phyloP scores from a whole-genome alignment of 2,113 vertebrate genomes.

The Patagioenas fasciata region DNA sequence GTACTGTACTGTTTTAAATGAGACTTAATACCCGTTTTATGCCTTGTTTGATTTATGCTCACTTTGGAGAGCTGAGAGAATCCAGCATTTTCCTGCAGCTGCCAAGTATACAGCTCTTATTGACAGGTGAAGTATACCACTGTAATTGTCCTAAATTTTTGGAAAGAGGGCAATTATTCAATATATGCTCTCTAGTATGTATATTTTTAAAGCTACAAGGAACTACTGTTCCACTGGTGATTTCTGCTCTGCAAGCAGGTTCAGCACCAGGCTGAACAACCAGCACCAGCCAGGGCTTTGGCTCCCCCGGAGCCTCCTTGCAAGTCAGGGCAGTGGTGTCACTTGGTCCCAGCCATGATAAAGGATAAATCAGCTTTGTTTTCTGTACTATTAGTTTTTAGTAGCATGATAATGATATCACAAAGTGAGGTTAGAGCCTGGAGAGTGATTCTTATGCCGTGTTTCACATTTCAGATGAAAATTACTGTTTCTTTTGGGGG shows the following conservation, averaged over 20 bases:
- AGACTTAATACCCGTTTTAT: background rate
- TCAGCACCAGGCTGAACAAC: background rate
- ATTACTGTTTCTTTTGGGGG: background rate
- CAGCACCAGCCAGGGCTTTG: background rate
- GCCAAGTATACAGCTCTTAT: background rate
- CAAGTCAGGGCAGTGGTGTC: fast-evolving
- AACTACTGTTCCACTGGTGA: background rate
- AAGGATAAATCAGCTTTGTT: background rate
- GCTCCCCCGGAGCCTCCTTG: fast-evolving
- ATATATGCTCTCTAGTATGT: background rate
- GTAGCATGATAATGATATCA: background rate
- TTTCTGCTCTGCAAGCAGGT: background rate
- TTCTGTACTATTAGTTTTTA: background rate
- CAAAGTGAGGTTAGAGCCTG: background rate
- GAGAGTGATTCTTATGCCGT: background rate
- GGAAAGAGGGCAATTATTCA: background rate
- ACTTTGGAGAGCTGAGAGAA: background rate
- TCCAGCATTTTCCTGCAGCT: background rate
- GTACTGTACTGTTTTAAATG: background rate
- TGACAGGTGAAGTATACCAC: background rate
- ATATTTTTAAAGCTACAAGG: background rate
- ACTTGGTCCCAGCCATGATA: fast-evolving
- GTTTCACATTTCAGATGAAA: background rate
- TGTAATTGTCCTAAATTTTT: background rate
- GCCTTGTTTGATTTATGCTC: background rate